phyloP scores from a whole-genome alignment of 2,113 vertebrate genomes.

The Leucosticte australis region DNA sequence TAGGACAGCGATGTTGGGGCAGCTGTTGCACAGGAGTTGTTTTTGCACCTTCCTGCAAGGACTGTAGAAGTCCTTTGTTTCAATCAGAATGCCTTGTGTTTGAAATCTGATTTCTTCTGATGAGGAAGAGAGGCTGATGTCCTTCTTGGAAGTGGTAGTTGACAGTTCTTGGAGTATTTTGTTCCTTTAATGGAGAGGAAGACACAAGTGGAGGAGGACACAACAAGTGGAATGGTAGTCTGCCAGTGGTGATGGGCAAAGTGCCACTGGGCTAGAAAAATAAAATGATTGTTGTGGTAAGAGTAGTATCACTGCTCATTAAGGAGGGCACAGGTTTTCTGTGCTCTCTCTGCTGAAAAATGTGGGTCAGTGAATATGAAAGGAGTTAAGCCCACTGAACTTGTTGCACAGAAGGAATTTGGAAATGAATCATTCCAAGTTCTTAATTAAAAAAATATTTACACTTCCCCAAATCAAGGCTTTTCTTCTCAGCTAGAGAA shows the following conservation, averaged over 20 bases:
- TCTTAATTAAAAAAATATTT: neutral
- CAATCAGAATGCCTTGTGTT: neutral
- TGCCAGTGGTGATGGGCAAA: neutral
- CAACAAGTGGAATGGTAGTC: neutral
- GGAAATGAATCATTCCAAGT: neutral
- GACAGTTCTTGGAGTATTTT: neutral
- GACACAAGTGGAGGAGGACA: neutral
- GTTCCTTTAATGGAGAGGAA: neutral
- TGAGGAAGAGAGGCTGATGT: neutral
- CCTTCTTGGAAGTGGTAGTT: neutral
- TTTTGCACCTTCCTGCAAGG: neutral
- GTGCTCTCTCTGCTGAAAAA: neutral
- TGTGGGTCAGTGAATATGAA: neutral
- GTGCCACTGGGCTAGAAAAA: neutral
- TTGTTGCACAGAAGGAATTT: conserved; percentile 28
- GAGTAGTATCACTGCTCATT: neutral
- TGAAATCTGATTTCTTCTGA: neutral
- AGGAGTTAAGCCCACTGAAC: neutral
- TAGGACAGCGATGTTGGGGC: neutral
- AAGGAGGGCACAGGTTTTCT: neutral
- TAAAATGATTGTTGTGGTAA: neutral
- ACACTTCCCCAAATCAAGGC: neutral
- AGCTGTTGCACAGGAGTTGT: neutral
- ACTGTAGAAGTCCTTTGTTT: neutral
- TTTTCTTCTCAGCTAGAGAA: neutral